phyloP scores from a whole-genome alignment of 2,888 invertebrate genomes.

The Drosophila monieri region DNA sequence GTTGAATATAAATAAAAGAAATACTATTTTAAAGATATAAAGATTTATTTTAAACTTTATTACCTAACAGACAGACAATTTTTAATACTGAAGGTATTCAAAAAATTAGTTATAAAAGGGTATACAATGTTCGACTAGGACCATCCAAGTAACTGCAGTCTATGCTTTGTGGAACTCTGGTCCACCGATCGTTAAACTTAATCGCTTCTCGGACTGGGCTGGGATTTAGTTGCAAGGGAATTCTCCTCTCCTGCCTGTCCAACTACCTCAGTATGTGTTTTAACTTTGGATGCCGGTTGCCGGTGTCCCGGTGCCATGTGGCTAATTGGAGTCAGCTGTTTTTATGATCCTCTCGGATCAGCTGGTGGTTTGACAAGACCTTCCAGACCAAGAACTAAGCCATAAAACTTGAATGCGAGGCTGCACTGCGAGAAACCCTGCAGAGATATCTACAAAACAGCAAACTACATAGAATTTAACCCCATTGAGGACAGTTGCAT shows the following conservation, averaged over 20 bases:
- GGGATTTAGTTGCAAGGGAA: constrained; percentile 21
- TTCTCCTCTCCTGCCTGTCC: constrained; percentile 32
- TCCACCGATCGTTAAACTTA: constrained; percentile 52
- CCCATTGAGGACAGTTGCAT: constrained; percentile 25
- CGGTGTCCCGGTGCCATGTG: constrained; percentile 57
- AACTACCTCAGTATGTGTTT: constrained; percentile 8
- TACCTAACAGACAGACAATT: not conserved
- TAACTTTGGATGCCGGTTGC: constrained; percentile 1
- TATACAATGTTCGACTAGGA: not conserved
- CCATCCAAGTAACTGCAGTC: not conserved
- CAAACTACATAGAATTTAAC: not conserved
- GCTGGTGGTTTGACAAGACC: constrained; percentile 66
- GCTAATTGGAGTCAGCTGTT: constrained; percentile 78
- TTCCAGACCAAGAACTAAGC: constrained; percentile 22
- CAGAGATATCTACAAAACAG: not conserved
- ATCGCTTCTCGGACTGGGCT: constrained; percentile 48
- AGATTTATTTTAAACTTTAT: not conserved
- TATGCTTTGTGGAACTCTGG: constrained; percentile 9
- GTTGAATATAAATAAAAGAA: not conserved
- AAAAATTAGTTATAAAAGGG: not conserved
- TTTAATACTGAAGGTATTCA: not conserved
- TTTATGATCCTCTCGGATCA: constrained; percentile 59
- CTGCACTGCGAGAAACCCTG: constrained; percentile 59
- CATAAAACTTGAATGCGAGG: constrained; percentile 34
- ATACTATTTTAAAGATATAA: not conserved